Base-by-base conservation (phyloP, 2,797 vertebrate species). In the Manis crassicaudata region DNA sequence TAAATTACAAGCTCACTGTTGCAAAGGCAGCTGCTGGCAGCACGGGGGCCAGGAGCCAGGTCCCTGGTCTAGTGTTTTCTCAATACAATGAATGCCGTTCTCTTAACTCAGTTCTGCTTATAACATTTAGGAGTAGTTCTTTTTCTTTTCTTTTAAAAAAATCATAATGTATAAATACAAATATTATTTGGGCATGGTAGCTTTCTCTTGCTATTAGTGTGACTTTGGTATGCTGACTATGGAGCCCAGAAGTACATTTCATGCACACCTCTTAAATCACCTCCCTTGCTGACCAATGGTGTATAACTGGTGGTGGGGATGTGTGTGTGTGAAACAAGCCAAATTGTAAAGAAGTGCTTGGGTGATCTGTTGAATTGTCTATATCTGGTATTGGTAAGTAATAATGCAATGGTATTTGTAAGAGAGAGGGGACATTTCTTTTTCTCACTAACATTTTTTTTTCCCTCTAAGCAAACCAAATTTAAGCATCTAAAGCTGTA, bases 71-170 rank as follows among this genome's bases (percentile, higher is more conserved):
- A 81, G 40, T 35, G 62, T 17, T 80, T 62, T 82, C 21, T 40
- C 25, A 12, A 18, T 43, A 7, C 52, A 70, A 5, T 7, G 32
- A 54, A 3, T 16, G 50, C 23, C 88, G 1, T 40, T 93, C 27
- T 25, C 81, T 82, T 40, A 18, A 13, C 37, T 68, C 18, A 23
- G 80, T 37, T 67, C 35, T 84, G 92, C 65, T 88, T 54, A 17
- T 12, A 35, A 52, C 9, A 73, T 76, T 75, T 68, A 56, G 35
- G 46, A 88, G 10, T 35, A 32, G 40, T 80, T 91, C 0, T 63
- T 18, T 60, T 90, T 70, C 8, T 93, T 88, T 29, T 17, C 23
- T 83, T 88, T 90, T 73, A 86, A 79, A 60, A 65, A 80, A 90
- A 67, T 84, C 10, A 11, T 70, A 75, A 77, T 92, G 35, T 40